phyloP scores from a whole-genome alignment of 2,797 vertebrate species.

The Pseudotriccus pelzelni region DNA sequence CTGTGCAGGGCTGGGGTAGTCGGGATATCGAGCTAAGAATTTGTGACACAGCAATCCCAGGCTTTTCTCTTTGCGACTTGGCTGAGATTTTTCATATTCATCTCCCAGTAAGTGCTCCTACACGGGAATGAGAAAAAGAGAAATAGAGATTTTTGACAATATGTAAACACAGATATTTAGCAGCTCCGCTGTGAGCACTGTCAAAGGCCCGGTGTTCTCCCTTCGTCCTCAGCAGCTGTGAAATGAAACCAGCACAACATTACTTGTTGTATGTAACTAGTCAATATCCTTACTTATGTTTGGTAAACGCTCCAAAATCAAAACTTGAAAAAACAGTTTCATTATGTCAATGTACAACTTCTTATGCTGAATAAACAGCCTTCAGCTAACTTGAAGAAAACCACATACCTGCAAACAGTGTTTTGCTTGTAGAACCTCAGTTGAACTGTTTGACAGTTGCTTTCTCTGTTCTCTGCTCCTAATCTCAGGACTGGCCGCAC shows the following conservation, averaged over 20 bases:
- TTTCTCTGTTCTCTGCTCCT: conserved; percentile 86
- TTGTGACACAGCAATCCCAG: conserved; percentile 93
- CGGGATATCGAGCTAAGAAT: conserved; percentile 90
- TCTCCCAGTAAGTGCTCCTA: conserved; percentile 87
- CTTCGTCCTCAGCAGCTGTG: background rate
- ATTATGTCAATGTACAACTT: background rate
- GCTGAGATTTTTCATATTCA: conserved; percentile 88
- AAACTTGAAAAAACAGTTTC: background rate
- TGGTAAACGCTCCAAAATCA: background rate
- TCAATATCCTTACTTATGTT: background rate
- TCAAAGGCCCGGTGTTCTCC: background rate
- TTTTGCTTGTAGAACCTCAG: conserved; percentile 68
- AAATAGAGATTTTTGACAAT: background rate
- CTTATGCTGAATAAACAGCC: background rate
- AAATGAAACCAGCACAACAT: background rate
- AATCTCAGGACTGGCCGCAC: conserved; percentile 94
- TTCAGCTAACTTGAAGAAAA: background rate
- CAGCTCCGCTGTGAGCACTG: background rate
- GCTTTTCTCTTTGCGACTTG: conserved; percentile 95
- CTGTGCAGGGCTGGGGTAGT: conserved; percentile 83
- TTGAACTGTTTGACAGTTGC: conserved; percentile 73
- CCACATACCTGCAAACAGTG: conserved; percentile 77
- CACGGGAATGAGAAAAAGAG: background rate
- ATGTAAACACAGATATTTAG: background rate
- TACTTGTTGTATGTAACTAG: background rate